Evolutionary conservation across 2,888 invertebrate species (phyloP).

Genomic region (Zygogramma bicolorata): DNA sequence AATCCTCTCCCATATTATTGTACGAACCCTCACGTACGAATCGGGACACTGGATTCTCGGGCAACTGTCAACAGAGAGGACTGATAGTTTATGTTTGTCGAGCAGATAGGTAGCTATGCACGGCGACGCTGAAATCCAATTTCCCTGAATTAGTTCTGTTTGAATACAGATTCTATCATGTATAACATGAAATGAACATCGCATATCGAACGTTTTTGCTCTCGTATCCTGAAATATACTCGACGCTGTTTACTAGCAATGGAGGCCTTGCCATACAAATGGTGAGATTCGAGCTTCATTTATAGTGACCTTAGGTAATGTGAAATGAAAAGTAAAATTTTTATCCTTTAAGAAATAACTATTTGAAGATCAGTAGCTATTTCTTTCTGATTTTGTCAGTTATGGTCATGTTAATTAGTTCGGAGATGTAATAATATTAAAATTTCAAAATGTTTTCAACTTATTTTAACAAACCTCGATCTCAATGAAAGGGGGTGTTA

Average conservation of each 20-base stretch:
- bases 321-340: too few species aligned
- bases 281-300: too few species aligned
- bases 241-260: neutral
- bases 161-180: constrained; percentile 60
- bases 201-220: constrained; percentile 52
- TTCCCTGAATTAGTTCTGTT: constrained; percentile 62
- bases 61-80: constrained; percentile 54
- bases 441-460: too few species aligned
- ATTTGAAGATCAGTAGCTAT: too few species aligned
- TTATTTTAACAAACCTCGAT: too few species aligned
- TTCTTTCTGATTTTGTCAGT: too few species aligned
- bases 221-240: neutral
- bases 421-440: too few species aligned
- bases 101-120: constrained; percentile 47
- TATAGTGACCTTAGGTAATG: too few species aligned
- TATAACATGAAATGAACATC: constrained; percentile 57
- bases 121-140: constrained; percentile 58
- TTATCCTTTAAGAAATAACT: too few species aligned
- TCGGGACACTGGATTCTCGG: constrained; percentile 29
- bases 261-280: too few species aligned
- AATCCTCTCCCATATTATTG: neutral
- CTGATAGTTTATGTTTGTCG: constrained; percentile 54
- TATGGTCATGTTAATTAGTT: too few species aligned
- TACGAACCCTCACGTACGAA: constrained; percentile 17
- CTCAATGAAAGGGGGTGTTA: too few species aligned